These are phyloP conservation scores for Belgica antarctica DNA, from an alignment of 2,888 invertebrate genomes.

Conservation along the genomic window DNA sequence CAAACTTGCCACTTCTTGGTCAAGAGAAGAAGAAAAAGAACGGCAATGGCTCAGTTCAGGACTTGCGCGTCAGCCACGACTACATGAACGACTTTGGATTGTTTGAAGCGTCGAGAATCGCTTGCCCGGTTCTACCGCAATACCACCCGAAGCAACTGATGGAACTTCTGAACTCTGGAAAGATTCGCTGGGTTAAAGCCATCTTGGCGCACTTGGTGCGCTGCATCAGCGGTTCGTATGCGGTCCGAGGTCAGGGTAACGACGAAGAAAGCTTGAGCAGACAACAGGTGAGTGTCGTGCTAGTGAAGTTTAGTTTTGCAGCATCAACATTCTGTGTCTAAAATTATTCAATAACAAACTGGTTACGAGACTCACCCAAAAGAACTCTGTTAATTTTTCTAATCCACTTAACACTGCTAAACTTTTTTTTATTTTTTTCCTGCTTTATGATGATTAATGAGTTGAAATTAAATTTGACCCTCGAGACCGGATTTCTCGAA, in stretches of 20 bases:
- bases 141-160: conserved; percentile 99
- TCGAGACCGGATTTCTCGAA: background rate
- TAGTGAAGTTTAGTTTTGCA: background rate
- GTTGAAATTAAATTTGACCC: conserved; percentile 28
- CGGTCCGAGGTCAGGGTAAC: conserved; percentile 57
- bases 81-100: conserved; percentile 92
- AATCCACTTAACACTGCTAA: conserved; percentile 12
- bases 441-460: conserved; percentile 22
- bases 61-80: conserved; percentile 60
- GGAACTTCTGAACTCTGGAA: conserved; percentile 96
- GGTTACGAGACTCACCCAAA: background rate
- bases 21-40: conserved; percentile 63
- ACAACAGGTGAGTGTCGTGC: conserved; percentile 52
- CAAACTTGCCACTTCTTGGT: conserved; percentile 71
- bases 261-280: conserved; percentile 64
- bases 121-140: conserved; percentile 96
- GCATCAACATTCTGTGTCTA: background rate
- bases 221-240: conserved; percentile 65
- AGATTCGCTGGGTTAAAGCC: conserved; percentile 96
- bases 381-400: no score
- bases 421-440: background rate
- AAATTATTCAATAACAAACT: background rate
- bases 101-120: conserved; percentile 95
- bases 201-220: conserved; percentile 95
- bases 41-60: conserved; percentile 48